Evolutionary conservation across 2,113 vertebrate species (phyloP), one percentile per base, ranked within the genome.

Genomic region (Lophura nycthemera): DNA sequence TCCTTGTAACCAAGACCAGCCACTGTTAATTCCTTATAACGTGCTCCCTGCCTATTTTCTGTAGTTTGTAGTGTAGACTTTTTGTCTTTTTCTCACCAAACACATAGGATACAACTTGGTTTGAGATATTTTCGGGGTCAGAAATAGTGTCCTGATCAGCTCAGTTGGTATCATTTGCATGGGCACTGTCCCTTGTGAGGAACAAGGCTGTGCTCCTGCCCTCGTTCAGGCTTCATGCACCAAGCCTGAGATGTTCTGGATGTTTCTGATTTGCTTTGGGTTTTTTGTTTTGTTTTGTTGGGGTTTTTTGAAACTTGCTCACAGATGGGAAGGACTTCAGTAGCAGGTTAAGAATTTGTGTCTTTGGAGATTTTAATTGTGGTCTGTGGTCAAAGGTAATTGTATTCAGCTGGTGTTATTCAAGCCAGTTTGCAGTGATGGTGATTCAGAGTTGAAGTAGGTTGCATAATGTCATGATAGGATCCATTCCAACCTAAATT

Each of bases 101-200:
- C 10, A 61, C 20, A 6, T 59, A 75, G 20, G 19, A 36, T 66
- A 19, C 21, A 56, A 1, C 65, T 82, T 79, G n/a, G 21, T 57
- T 70, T 34, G 22, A 34, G 81, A 4, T 13, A 29, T 67, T 92
- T 85, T 32, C 30, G 12, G 34, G n/a, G 22, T 74, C 61, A 59
- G 59, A 77, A 89, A 20, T n/a, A 48, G 29, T 9, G 20, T 43
- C 24, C 11, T 21, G 16, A 34, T 47, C 36, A 54, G 38, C 36
- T 88, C 1, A 1, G 8, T 14, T 61, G 10, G 38, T 43, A 48
- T 72, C 40, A 32, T 27, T n/a, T 1, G 1, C 27, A 27, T 4
- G 0, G 3, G 22, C 10, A 8, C 3, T 27, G 3, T 20, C 25
- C 52, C 18, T 29, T 36, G 64, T 0, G 1, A n/a, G 20, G 1